phyloP scores from a whole-genome alignment of 2,888 invertebrate species.

The Pimpla rufipes region DNA sequence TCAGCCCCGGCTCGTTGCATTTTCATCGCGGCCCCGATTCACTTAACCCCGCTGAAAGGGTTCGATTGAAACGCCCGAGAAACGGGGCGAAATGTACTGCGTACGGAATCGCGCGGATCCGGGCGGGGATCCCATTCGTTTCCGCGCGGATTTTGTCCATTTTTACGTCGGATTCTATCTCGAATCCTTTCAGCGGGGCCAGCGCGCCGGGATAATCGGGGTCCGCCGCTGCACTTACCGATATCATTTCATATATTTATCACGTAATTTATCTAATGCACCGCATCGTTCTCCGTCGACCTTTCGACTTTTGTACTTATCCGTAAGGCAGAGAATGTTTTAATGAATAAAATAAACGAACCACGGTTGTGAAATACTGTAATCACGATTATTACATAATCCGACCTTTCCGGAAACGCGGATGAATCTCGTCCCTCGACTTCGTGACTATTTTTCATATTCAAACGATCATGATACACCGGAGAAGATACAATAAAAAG shows the following conservation, averaged over 20 bases:
- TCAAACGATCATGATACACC: neutral
- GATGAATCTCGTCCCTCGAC: neutral
- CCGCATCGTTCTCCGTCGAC: slow-evolving; percentile 6
- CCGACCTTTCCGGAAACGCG: neutral
- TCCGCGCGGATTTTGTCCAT: neutral
- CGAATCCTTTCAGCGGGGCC: neutral
- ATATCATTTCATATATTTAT: slow-evolving; percentile 16
- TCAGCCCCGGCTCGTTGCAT: neutral
- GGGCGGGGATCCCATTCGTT: too few relatives aligned
- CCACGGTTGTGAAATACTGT: neutral
- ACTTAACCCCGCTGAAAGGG: neutral
- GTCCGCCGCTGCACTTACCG: neutral
- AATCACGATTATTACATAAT: neutral
- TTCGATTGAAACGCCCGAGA: neutral
- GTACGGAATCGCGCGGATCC: too few relatives aligned
- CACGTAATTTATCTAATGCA: neutral
- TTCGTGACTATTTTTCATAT: neutral
- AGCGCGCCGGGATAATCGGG: neutral
- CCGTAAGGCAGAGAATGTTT: neutral
- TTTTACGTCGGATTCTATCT: neutral
- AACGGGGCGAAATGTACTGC: neutral
- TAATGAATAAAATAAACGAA: slow-evolving; percentile 8
- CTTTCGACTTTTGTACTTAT: slow-evolving; percentile 4
- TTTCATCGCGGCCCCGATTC: neutral
- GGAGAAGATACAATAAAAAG: neutral